Evolutionary conservation across 2,113 vertebrate species (phyloP).

Genomic region (Psittacus erithacus): DNA sequence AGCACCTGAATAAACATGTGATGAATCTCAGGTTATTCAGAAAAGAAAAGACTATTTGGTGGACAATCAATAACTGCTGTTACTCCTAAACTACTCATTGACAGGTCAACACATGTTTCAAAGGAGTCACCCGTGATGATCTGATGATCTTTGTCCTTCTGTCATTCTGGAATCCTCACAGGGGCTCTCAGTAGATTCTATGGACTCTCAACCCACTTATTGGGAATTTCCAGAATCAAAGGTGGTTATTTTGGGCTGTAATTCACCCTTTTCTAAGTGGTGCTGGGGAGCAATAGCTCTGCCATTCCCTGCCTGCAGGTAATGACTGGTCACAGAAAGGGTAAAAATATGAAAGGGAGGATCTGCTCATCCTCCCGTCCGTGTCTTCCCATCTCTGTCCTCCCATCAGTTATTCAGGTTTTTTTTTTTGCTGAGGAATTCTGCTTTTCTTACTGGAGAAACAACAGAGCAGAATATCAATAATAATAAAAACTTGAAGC

Average conservation of each 20-base stretch:
- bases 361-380: not conserved
- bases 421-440: not conserved
- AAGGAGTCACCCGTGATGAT: not conserved
- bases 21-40: not conserved
- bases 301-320: not conserved
- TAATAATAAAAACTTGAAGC: not conserved
- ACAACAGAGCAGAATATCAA: not conserved
- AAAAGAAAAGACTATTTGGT: not conserved
- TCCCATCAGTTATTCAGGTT: not conserved
- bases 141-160: not conserved
- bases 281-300: not conserved
- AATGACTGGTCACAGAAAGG: not conserved
- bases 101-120: not conserved
- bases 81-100: not conserved
- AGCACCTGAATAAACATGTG: not conserved
- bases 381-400: accelerated
- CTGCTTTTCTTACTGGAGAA: not conserved
- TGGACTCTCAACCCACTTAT: accelerated
- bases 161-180: not conserved
- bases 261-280: not conserved
- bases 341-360: not conserved
- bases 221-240: not conserved
- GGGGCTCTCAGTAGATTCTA: not conserved
- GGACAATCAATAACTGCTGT: not conserved
- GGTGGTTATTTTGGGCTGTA: not conserved